phyloP scores from a whole-genome alignment of 2,113 vertebrate genomes.

The Dascyllus trimaculatus region DNA sequence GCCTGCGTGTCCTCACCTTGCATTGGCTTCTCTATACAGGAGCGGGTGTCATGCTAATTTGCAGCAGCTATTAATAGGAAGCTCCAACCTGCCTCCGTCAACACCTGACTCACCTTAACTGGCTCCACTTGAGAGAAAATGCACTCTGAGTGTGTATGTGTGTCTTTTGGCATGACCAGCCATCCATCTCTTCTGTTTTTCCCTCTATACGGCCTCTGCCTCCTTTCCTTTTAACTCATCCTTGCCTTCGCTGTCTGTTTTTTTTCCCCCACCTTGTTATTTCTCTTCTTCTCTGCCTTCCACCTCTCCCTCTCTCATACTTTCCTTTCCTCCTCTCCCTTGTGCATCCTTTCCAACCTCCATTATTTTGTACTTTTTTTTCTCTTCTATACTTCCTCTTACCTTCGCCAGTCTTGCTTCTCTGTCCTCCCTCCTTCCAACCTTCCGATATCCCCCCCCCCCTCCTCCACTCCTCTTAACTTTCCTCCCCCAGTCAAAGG shows the following conservation, averaged over 20 bases:
- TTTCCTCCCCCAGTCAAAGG: slow-evolving; percentile 19
- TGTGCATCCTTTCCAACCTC: background rate
- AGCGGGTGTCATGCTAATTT: slow-evolving; percentile 46
- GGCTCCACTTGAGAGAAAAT: slow-evolving; percentile 42
- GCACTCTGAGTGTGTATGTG: background rate
- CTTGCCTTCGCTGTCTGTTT: background rate
- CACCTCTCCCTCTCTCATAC: too few relatives aligned
- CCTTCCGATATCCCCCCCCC: background rate
- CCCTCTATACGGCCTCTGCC: background rate
- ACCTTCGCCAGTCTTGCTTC: background rate
- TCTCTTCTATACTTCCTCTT: background rate
- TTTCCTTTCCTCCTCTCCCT: background rate
- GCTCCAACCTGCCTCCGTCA: slow-evolving; percentile 34
- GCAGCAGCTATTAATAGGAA: slow-evolving; percentile 64
- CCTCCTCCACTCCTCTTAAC: background rate
- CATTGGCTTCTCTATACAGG: slow-evolving; percentile 8
- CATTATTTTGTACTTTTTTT: background rate
- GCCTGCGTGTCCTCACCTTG: slow-evolving; percentile 14
- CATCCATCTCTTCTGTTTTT: slow-evolving; percentile 27
- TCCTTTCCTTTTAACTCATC: slow-evolving; percentile 20
- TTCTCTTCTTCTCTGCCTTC: background rate
- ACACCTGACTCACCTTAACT: slow-evolving; percentile 54
- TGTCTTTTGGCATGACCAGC: slow-evolving; percentile 7
- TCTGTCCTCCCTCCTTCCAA: background rate
- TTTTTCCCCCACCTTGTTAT: background rate